Evolutionary conservation across 2,113 vertebrate genomes (phyloP).

Genomic region (Macroglossus sobrinus): DNA sequence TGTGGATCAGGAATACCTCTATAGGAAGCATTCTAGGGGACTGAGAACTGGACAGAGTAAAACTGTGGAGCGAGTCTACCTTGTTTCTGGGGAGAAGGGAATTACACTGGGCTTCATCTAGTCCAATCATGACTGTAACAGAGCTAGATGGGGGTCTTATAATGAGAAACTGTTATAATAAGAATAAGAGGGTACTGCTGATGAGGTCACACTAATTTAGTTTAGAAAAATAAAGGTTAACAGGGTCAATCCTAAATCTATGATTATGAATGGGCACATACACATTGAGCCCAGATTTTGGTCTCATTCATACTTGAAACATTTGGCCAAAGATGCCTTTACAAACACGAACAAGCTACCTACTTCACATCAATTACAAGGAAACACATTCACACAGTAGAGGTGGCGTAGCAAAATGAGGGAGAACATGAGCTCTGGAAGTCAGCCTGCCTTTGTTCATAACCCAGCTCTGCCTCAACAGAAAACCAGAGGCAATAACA

Average conservation of each 20-base stretch:
- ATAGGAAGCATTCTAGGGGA: not conserved
- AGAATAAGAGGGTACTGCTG: not conserved
- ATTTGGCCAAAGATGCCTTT: not conserved
- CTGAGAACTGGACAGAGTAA: not conserved
- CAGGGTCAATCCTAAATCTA: not conserved
- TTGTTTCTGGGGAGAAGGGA: not conserved
- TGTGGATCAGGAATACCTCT: not conserved
- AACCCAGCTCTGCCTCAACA: not conserved
- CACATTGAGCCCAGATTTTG: not conserved
- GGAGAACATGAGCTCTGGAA: not conserved
- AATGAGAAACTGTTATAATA: not conserved
- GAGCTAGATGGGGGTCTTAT: not conserved
- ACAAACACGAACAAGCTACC: not conserved
- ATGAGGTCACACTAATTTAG: not conserved
- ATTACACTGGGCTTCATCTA: not conserved
- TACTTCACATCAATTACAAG: not conserved
- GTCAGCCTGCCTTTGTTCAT: not conserved
- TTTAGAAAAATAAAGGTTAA: not conserved
- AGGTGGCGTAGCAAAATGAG: not conserved
- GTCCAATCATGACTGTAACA: not conserved
- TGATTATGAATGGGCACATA: not conserved
- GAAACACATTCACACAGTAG: not conserved
- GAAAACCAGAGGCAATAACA: not conserved
- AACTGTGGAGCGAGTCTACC: not conserved
- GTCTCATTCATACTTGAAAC: not conserved